phyloP scores from a whole-genome alignment of 1,140 invertebrate genomes.

The Papilio xuthus region DNA sequence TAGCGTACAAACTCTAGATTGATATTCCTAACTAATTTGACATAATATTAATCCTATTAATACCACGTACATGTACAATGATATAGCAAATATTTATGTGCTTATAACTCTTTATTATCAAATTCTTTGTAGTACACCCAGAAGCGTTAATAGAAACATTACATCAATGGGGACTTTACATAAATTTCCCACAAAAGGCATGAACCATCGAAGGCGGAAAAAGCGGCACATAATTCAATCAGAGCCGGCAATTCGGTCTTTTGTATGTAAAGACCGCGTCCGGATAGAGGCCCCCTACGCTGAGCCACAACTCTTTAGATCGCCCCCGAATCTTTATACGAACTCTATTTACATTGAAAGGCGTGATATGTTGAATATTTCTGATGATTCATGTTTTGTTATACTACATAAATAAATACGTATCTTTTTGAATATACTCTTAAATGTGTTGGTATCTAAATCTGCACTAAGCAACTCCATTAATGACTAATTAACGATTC shows the following conservation, averaged over 20 bases:
- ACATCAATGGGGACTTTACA: slow-evolving; percentile 53
- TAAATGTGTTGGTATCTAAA: not conserved
- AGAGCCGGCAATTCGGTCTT: slow-evolving; percentile 69
- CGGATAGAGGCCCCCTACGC: slow-evolving; percentile 50
- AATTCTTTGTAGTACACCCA: slow-evolving; percentile 35
- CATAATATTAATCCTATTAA: not conserved
- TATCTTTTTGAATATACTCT: not conserved
- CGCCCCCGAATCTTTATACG: slow-evolving; percentile 42
- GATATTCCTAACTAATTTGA: too few species aligned
- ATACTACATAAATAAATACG: not conserved
- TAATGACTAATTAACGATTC: not conserved
- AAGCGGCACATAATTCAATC: slow-evolving; percentile 74
- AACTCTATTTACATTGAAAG: slow-evolving; percentile 39
- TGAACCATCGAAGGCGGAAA: slow-evolving; percentile 55
- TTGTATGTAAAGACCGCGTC: slow-evolving; percentile 75
- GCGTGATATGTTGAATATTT: slow-evolving; percentile 30
- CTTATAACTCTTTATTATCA: not conserved
- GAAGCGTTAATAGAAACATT: slow-evolving; percentile 46
- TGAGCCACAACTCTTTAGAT: slow-evolving; percentile 42
- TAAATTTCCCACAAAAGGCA: slow-evolving; percentile 59
- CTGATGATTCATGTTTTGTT: not conserved
- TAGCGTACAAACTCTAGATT: too few species aligned
- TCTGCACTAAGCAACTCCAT: not conserved
- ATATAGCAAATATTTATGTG: not conserved
- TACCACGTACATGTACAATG: not conserved